phyloP scores from a whole-genome alignment of 2,113 vertebrate genomes.

The Numenius arquata region DNA sequence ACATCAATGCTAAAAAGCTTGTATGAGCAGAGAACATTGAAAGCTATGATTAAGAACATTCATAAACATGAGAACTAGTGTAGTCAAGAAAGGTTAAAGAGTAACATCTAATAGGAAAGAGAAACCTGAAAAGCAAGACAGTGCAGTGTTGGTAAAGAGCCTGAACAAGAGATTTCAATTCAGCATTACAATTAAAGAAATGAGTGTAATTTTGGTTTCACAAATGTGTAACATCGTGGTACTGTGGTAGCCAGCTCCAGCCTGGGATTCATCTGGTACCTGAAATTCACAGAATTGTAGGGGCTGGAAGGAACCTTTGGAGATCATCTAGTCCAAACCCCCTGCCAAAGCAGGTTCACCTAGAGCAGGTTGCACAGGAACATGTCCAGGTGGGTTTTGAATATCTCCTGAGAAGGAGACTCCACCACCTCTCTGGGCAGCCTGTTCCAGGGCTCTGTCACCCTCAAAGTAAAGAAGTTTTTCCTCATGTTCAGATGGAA shows the following conservation, averaged over 20 bases:
- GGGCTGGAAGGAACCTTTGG: not conserved
- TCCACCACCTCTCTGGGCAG: not conserved
- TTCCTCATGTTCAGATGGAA: not conserved
- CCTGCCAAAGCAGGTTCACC: not conserved
- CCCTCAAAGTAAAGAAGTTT: not conserved
- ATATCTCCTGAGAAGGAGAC: not conserved
- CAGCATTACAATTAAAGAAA: not conserved
- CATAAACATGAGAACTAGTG: not conserved
- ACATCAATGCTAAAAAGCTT: not conserved
- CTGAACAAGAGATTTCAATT: not conserved
- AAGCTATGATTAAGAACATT: not conserved
- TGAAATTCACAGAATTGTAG: not conserved
- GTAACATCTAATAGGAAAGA: not conserved
- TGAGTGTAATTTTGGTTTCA: slow-evolving; percentile 21
- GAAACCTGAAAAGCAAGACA: slow-evolving; percentile 38
- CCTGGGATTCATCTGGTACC: not conserved
- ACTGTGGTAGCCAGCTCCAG: not conserved
- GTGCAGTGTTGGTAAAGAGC: not conserved
- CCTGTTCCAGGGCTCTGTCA: not conserved
- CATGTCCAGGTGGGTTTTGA: not conserved
- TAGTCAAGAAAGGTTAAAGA: not conserved
- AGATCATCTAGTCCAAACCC: not conserved
- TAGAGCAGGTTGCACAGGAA: not conserved
- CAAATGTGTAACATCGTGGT: not conserved
- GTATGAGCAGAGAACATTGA: not conserved